Conservation (phyloP, 1,140 invertebrate genomes). For the Drosophila guanche region DNA sequence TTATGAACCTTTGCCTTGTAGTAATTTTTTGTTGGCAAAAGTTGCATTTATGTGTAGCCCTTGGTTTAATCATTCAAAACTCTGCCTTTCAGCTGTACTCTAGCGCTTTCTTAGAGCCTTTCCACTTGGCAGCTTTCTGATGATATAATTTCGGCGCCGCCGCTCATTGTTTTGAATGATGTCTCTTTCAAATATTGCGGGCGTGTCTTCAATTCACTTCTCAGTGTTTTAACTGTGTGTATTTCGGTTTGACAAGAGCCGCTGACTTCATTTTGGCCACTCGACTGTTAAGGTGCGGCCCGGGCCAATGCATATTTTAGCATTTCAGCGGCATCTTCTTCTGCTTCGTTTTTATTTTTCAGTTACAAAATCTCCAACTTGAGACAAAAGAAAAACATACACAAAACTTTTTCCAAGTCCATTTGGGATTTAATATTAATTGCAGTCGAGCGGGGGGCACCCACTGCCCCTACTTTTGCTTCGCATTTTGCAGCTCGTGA, state of each 20-base stretch:
- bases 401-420: slow-evolving; percentile 70
- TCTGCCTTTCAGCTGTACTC: too few relatives aligned
- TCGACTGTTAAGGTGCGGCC: slow-evolving; percentile 27
- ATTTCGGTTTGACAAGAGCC: slow-evolving; percentile 12
- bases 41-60: neutral
- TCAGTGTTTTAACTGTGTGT: neutral
- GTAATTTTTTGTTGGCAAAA: too few relatives aligned
- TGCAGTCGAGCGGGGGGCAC: slow-evolving; percentile 30
- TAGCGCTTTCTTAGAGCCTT: neutral
- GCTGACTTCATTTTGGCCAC: slow-evolving; percentile 42
- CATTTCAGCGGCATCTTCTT: slow-evolving; percentile 36
- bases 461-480: slow-evolving; percentile 23
- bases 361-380: slow-evolving; percentile 51
- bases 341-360: slow-evolving; percentile 47
- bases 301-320: slow-evolving; percentile 25
- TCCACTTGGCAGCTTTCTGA: too few relatives aligned
- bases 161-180: slow-evolving; percentile 28
- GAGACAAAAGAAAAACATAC: slow-evolving; percentile 43
- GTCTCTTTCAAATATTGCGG: slow-evolving; percentile 21
- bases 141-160: slow-evolving; percentile 8
- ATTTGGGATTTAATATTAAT: slow-evolving; percentile 78
- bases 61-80: neutral
- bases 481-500: slow-evolving; percentile 54
- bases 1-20: too few relatives aligned
- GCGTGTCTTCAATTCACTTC: slow-evolving; percentile 26